phyloP scores from a whole-genome alignment of 2,888 invertebrate species.

The Bhutanitis thaidina region DNA sequence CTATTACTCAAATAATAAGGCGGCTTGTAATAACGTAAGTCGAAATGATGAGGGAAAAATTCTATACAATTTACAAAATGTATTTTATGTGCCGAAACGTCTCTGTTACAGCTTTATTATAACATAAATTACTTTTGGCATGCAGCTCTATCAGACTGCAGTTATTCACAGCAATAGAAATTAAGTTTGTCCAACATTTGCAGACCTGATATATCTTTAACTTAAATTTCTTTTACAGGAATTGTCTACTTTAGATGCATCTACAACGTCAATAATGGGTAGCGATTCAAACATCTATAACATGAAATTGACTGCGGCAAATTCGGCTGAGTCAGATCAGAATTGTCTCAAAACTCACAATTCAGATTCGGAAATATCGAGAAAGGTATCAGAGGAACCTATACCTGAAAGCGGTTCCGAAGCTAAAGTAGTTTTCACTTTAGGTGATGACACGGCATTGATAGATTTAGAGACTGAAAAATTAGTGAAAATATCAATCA shows the following conservation, averaged over 20 bases:
- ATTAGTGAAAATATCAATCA: conserved; percentile 59
- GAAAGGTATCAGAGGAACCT: conserved; percentile 28
- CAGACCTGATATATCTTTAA: too few relatives aligned
- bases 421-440: conserved; percentile 55
- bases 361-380: conserved; percentile 65
- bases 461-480: conserved; percentile 34
- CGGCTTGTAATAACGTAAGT: too few relatives aligned
- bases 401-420: conserved; percentile 24
- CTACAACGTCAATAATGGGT: conserved; percentile 71
- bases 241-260: conserved; percentile 51
- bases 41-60: too few relatives aligned
- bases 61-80: too few relatives aligned
- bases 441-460: conserved; percentile 49
- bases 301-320: conserved; percentile 45
- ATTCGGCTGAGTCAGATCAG: conserved; percentile 28
- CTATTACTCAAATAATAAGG: too few relatives aligned
- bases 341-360: conserved; percentile 45
- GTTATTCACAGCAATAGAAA: too few relatives aligned
- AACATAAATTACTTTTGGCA: too few relatives aligned
- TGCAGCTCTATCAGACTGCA: too few relatives aligned
- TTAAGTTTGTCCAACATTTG: too few relatives aligned
- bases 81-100: too few relatives aligned
- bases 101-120: too few relatives aligned
- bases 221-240: conserved; percentile 41
- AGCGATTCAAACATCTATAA: conserved; percentile 73